Evolutionary conservation across 2,113 vertebrate species (phyloP).

Genomic region (Microtus pennsylvanicus): DNA sequence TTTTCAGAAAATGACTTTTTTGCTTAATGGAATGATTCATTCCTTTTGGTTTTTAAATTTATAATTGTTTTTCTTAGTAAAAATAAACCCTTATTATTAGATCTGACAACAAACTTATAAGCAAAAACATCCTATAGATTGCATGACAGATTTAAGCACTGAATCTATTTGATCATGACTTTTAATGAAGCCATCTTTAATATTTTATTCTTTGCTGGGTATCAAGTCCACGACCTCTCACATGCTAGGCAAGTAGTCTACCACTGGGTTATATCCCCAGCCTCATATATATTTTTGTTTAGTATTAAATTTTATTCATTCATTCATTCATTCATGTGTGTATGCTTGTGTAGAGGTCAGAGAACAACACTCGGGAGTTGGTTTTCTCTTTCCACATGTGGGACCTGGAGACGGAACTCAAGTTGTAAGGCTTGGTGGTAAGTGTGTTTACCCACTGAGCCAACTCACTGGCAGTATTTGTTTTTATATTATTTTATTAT

Average conservation of each 20-base stretch:
- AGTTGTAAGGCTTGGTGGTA: too few relatives aligned
- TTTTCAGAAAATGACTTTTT: conserved; percentile 45
- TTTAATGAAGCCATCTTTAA: conserved; percentile 28
- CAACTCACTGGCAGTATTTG: background rate
- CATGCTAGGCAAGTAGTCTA: background rate
- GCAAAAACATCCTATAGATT: background rate
- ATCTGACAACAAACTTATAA: conserved; percentile 24
- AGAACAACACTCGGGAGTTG: too few relatives aligned
- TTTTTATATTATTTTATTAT: background rate
- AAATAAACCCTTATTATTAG: conserved; percentile 44
- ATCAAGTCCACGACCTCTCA: background rate
- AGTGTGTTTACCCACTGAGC: background rate
- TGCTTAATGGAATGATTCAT: conserved; percentile 50
- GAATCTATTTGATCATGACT: conserved; percentile 38
- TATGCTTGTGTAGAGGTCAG: background rate
- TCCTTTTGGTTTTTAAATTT: conserved; percentile 43
- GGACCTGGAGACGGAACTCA: background rate
- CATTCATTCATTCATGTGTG: background rate
- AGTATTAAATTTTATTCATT: background rate
- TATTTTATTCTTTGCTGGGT: background rate
- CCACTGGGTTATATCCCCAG: background rate
- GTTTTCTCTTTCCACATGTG: background rate
- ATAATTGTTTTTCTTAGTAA: conserved; percentile 57
- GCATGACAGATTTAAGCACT: conserved; percentile 35
- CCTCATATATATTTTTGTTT: background rate